A percentile compares a stretch with the other conserved stretches of the same genome.
phyloP scores from a whole-genome alignment of 1,140 invertebrate genomes.

The Lerema accius region DNA sequence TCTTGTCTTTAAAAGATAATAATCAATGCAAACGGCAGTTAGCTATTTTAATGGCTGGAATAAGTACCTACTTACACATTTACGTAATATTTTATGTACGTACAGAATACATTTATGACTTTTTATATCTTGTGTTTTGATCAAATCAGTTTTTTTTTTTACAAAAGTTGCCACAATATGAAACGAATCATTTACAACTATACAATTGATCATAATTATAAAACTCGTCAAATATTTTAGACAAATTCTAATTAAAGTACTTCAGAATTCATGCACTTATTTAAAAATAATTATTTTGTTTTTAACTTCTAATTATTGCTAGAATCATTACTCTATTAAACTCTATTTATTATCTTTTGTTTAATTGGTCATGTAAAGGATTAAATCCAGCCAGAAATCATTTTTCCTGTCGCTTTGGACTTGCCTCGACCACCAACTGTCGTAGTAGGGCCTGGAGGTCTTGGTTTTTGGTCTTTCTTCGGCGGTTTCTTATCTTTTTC shows the following conservation, averaged over 20 bases:
- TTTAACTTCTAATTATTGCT: slow-evolving; percentile 52
- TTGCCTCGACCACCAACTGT: slow-evolving; percentile 82
- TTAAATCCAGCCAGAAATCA: slow-evolving; percentile 87
- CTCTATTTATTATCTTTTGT: slow-evolving; percentile 49
- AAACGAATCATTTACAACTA: too few species aligned
- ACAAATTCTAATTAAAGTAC: neutral
- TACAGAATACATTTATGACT: too few species aligned
- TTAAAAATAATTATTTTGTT: slow-evolving; percentile 11
- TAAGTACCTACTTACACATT: too few species aligned
- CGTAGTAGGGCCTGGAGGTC: slow-evolving; percentile 48
- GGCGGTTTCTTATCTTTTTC: slow-evolving; percentile 42
- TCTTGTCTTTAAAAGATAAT: too few species aligned
- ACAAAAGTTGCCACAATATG: neutral
- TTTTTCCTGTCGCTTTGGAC: slow-evolving; percentile 87
- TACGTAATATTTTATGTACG: too few species aligned
- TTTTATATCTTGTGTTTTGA: too few species aligned
- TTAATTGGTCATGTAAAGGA: slow-evolving; percentile 28
- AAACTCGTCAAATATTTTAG: too few species aligned
- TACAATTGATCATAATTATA: too few species aligned
- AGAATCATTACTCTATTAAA: slow-evolving; percentile 30
- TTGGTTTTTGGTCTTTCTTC: slow-evolving; percentile 41
- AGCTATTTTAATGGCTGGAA: too few species aligned
- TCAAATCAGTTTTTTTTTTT: neutral
- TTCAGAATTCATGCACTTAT: slow-evolving; percentile 7
- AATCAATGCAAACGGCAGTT: too few species aligned